These are phyloP conservation scores for Smittia aterrima DNA, from an alignment of 2,888 invertebrate species.

Conservation along the genomic window DNA sequence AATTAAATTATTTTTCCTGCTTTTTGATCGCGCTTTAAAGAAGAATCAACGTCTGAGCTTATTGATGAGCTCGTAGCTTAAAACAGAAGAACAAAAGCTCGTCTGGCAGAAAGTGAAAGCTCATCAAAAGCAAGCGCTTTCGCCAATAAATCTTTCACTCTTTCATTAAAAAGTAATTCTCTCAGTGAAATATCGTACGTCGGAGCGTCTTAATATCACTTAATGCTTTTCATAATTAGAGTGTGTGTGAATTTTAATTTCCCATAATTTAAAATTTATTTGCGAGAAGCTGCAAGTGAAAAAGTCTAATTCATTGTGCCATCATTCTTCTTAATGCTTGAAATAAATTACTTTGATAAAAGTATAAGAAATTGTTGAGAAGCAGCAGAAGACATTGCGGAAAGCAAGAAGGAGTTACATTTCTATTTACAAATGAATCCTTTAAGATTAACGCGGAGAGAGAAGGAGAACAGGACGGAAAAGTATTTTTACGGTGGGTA, in stretches of 20 bases:
- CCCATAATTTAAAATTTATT: not conserved
- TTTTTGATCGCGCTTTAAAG: not conserved
- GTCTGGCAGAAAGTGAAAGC: too few species aligned
- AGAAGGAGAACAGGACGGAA: too few species aligned
- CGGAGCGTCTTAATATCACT: too few species aligned
- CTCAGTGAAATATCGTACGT: too few species aligned
- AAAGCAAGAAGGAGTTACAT: not conserved
- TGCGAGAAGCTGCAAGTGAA: not conserved
- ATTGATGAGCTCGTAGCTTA: too few species aligned
- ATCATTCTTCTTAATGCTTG: constrained; percentile 27
- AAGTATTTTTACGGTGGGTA: not conserved
- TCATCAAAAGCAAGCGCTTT: too few species aligned
- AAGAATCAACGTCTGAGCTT: not conserved
- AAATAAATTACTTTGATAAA: constrained; percentile 37
- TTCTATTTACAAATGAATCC: not conserved
- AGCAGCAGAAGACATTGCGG: too few species aligned
- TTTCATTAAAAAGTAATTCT: not conserved
- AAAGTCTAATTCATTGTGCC: constrained; percentile 2
- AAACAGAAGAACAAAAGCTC: too few species aligned
- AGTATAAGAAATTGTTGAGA: not conserved
- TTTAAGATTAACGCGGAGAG: not conserved
- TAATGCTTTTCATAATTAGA: too few species aligned
- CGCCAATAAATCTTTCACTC: not conserved
- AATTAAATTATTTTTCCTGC: not conserved
- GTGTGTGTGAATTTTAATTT: too few species aligned